Base-by-base conservation (phyloP, 2,113 vertebrate species). In the Pithys albifrons region DNA sequence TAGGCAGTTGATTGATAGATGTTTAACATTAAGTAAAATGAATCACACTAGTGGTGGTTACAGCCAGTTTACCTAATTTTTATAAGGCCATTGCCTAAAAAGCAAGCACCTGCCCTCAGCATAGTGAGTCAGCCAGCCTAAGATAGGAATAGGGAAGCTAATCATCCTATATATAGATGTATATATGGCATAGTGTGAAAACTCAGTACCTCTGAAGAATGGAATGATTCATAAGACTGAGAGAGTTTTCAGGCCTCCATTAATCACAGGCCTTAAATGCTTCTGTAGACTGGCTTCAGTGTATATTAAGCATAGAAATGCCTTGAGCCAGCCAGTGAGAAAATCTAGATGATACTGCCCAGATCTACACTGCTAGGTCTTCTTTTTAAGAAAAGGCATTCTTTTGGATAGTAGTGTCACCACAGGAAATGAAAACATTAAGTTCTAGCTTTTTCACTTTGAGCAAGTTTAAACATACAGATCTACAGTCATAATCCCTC, bases 161-260 rank as follows among this genome's bases (percentile, higher is more conserved):
- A 52, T 72, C 35, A 78, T 79, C 70, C 77, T 91, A 41, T 72
- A 65, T 72, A 75, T 65, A 94, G 74, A 51, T 61, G 17, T 85
- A 82, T 76, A 67, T 57, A 72, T 20, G 69, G 31, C 71, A 79
- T 35, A 85, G 74, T 79, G 66, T 89, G 85, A 89, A 93, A 94
- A 69, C 71, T 67, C 76, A 82, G 43, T 73, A 79, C 27, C 70
- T 82, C 90, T 79, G 62, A 89, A 85, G 85, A 82, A 57, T 91
- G 65, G 85, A 82, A 57, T 91, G 70, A 93, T 79, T 96, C 90
- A 88, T 82, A 65, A 45, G 33, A 64, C 27, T 49, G 85, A 78
- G 52, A 79, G 24, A 1, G 4, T 82, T 93, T 76, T 73, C 35
- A 58, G 54, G 24, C n/a, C 35, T 69, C 22, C 19, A 48, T 69